Evolutionary conservation across 2,797 vertebrate species (phyloP).

Genomic region (Propithecus perrieri): DNA sequence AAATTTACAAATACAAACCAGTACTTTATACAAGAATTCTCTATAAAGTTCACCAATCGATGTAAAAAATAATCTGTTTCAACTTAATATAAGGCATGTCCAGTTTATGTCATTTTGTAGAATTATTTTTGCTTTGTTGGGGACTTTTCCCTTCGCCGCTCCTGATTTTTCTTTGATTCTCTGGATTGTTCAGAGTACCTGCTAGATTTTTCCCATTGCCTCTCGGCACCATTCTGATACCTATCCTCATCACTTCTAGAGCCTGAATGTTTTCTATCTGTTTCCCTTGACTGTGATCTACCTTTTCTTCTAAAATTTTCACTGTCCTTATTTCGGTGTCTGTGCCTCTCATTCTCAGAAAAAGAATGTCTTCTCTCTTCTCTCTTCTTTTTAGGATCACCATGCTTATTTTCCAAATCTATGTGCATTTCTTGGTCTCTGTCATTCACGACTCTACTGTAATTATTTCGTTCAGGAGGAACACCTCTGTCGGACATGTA

Average conservation of each 20-base stretch:
- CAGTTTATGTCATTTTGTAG: not conserved
- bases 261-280: constrained; percentile 76
- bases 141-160: constrained; percentile 83
- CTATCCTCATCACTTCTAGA: constrained; percentile 76
- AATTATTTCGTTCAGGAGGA: constrained; percentile 76
- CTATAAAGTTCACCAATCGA: constrained; percentile 68
- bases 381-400: constrained; percentile 82
- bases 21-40: constrained; percentile 83
- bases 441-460: constrained; percentile 70
- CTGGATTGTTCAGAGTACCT: constrained; percentile 81
- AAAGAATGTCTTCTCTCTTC: constrained; percentile 82
- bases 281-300: constrained; percentile 86
- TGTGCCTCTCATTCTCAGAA: constrained; percentile 83
- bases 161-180: constrained; percentile 83
- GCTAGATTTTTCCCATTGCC: constrained; percentile 74
- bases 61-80: constrained; percentile 76
- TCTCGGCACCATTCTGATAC: constrained; percentile 84
- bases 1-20: constrained; percentile 83
- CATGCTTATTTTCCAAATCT: constrained; percentile 79
- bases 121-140: constrained; percentile 85
- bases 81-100: constrained; percentile 46
- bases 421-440: constrained; percentile 77
- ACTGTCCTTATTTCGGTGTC: constrained; percentile 80
- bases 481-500: constrained; percentile 73
- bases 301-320: constrained; percentile 82